Evolutionary conservation across 2,888 invertebrate genomes (phyloP).

Genomic region (Ochlodes sylvanus): DNA sequence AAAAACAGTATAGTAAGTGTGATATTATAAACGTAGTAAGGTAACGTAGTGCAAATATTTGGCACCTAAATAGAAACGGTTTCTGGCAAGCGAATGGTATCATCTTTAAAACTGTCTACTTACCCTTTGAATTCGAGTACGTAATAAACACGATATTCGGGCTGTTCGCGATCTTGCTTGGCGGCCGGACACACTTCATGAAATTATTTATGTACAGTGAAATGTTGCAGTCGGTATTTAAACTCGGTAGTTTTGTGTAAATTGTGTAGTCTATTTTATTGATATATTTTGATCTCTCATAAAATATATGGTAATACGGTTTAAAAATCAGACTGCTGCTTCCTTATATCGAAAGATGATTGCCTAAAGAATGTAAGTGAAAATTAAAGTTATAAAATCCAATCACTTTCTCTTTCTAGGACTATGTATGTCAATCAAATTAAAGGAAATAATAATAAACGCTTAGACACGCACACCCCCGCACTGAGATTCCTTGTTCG

Average conservation of each 20-base stretch:
- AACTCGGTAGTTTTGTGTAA: background rate
- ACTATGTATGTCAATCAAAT: too few species aligned
- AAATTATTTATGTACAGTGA: conserved; percentile 1
- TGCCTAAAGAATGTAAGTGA: too few species aligned
- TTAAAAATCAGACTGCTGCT: background rate
- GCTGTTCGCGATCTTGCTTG: conserved; percentile 24
- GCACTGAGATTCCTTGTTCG: too few species aligned
- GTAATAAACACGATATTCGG: conserved; percentile 29
- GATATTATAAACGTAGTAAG: background rate
- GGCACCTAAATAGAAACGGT: conserved; percentile 7
- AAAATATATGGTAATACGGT: too few species aligned
- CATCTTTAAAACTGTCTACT: conserved; percentile 23
- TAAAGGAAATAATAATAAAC: too few species aligned
- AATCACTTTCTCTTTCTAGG: too few species aligned
- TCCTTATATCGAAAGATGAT: background rate
- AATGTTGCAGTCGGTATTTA: background rate
- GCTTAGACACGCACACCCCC: too few species aligned
- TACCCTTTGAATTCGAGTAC: conserved; percentile 25
- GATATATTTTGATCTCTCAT: too few species aligned
- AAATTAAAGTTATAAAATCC: too few species aligned
- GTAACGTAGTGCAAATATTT: background rate
- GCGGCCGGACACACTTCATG: conserved; percentile 20
- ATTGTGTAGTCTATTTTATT: background rate
- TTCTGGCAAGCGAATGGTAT: conserved; percentile 18
- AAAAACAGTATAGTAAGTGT: background rate